These are phyloP conservation scores for Idaea dimidiata DNA, from an alignment of 2,888 invertebrate species.

Conservation along the genomic window DNA sequence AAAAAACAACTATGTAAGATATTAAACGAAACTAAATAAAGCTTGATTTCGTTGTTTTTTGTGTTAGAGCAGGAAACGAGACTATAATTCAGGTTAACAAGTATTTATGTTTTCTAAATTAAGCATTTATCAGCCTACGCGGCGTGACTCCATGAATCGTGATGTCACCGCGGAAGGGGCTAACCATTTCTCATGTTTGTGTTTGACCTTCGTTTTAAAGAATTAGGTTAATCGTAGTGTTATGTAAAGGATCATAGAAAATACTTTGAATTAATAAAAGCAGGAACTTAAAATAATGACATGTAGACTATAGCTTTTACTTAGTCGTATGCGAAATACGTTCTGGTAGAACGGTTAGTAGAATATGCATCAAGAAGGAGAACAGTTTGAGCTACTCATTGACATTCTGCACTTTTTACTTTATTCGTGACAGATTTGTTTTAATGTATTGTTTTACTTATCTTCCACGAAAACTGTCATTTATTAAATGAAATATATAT, in stretches of 20 bases:
- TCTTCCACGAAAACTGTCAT: no score
- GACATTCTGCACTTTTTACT: no score
- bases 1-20: background rate
- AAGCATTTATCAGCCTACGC: background rate
- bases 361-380: no score
- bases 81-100: background rate
- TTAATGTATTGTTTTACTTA: no score
- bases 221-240: background rate
- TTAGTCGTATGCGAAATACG: no score
- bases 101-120: conserved; percentile 1
- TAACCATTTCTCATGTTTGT: background rate
- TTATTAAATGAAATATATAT: no score
- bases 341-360: no score
- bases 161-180: background rate
- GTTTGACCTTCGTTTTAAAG: background rate
- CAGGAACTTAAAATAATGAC: no score
- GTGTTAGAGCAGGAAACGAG: background rate
- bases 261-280: background rate
- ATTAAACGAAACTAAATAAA: background rate
- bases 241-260: background rate
- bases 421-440: no score
- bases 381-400: no score
- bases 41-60: background rate
- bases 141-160: background rate
- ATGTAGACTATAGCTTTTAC: no score